Base-by-base conservation (phyloP, 2,888 invertebrate species). In the Steinernema hermaphroditum region DNA sequence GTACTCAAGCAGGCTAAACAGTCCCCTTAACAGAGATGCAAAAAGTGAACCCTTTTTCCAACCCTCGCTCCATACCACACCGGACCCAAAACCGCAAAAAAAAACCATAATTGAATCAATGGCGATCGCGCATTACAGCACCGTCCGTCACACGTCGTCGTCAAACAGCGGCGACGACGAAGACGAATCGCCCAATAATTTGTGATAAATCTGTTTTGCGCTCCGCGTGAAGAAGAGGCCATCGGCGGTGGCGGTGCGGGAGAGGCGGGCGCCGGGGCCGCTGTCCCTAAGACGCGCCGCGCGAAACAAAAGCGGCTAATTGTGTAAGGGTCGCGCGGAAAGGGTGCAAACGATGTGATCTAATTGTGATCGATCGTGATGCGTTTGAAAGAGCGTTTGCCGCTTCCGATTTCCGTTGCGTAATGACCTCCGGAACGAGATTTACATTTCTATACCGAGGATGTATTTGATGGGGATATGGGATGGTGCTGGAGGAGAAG, bases 271-370 rank as follows among this genome's bases (percentile, higher is more conserved):
- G 46, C 22, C 46, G 46, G 8, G 46, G 50, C 50, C 22, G 22
- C 19, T 50, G 50, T 50, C 22, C 19, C 50, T 24, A 50, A 50
- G 62, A 34, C 12, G 62, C 34, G 54, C 62, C 22, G 32, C 46
- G 62, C 54, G 62, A 34, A 62, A 62, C 62, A 62, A 62, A 62
- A 62, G 62, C 62, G 14, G 62, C 62, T 62, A 62, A 62, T 62
- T 62, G 62, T 16, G 32, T 62, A 62, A 62, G 34, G 37, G 37
- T 4, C 37, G 37, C 37, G 29, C 62, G 62, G 62, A 62, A 46
- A 62, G 62, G 62, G 62, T 62, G 62, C 62, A 62, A 62, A 62
- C 62, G 32, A 62, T 62, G 62, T 62, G 62, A 62, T 62, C 62
- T 32, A 62, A 62, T 62, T 62, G 62, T 62, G 62, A 62, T 62